These are phyloP conservation scores for Esox lucius DNA, from an alignment of 2,797 vertebrate species.

Conservation along the genomic window DNA sequence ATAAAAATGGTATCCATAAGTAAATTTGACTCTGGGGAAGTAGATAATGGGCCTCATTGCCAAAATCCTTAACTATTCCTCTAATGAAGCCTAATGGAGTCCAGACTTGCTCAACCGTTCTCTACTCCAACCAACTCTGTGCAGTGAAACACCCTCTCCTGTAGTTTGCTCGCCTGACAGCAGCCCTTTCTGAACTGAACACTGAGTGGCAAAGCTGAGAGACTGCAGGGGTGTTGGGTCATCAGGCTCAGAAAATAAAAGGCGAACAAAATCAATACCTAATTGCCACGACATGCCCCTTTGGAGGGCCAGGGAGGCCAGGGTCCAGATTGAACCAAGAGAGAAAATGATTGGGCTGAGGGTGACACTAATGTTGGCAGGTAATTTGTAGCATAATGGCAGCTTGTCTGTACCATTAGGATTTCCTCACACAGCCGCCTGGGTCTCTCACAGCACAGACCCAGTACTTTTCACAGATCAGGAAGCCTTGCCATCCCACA, in stretches of 20 bases:
- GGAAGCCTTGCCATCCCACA: conserved; percentile 65
- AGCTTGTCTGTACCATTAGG: conserved; percentile 53
- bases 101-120: neutral
- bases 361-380: conserved; percentile 70
- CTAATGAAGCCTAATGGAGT: neutral
- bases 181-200: neutral
- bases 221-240: conserved; percentile 17
- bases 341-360: conserved; percentile 56
- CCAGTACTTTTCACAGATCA: conserved; percentile 39
- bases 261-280: conserved; percentile 60
- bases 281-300: conserved; percentile 55
- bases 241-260: conserved; percentile 44
- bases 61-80: too few relatives aligned
- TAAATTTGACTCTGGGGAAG: too few relatives aligned
- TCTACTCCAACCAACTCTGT: neutral
- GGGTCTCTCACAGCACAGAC: conserved; percentile 34
- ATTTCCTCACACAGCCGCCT: conserved; percentile 42
- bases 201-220: conserved; percentile 14
- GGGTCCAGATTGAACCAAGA: conserved; percentile 48
- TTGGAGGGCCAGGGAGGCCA: neutral
- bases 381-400: conserved; percentile 75
- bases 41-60: too few relatives aligned
- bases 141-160: neutral
- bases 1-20: too few relatives aligned
- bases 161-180: neutral